These are phyloP conservation scores for Orthonychiurus folsomi DNA, from an alignment of 2,888 invertebrate species.

Conservation along the genomic window DNA sequence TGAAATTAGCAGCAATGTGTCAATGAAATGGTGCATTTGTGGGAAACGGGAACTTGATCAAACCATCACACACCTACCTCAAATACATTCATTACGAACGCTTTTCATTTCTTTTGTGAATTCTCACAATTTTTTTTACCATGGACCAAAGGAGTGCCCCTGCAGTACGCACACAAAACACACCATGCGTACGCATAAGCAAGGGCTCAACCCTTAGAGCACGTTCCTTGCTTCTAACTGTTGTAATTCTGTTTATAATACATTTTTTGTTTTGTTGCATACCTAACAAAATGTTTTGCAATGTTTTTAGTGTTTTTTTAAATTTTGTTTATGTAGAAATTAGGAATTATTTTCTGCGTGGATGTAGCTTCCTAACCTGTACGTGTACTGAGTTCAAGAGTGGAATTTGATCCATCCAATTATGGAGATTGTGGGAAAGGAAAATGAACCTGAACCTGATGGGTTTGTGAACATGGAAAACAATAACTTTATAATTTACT, in stretches of 20 bases:
- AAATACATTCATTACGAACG: background rate
- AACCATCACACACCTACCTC: background rate
- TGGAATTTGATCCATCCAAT: background rate
- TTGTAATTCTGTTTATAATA: slow-evolving; percentile 3
- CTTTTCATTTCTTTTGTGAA: background rate
- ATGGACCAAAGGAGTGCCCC: background rate
- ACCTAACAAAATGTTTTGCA: slow-evolving; percentile 10
- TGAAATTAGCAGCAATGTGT: no score
- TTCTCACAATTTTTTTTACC: background rate
- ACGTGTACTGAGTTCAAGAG: background rate
- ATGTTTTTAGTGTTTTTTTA: slow-evolving; percentile 15
- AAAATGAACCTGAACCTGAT: background rate
- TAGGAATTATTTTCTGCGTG: background rate
- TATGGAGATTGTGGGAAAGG: background rate
- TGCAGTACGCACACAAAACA: background rate
- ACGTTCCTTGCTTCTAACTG: background rate
- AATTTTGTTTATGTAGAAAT: slow-evolving; percentile 6
- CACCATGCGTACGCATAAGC: background rate
- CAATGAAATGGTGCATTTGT: background rate
- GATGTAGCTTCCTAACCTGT: background rate
- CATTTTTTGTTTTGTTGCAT: slow-evolving; percentile 12
- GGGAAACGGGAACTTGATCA: background rate
- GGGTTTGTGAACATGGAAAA: background rate
- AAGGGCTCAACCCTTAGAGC: background rate
- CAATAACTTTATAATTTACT: background rate